A percentile compares a stretch with the other conserved stretches of the same genome.
These are phyloP conservation scores for Sebastes baramenuke DNA, from an alignment of 2,797 vertebrate species.

Conservation along the genomic window DNA sequence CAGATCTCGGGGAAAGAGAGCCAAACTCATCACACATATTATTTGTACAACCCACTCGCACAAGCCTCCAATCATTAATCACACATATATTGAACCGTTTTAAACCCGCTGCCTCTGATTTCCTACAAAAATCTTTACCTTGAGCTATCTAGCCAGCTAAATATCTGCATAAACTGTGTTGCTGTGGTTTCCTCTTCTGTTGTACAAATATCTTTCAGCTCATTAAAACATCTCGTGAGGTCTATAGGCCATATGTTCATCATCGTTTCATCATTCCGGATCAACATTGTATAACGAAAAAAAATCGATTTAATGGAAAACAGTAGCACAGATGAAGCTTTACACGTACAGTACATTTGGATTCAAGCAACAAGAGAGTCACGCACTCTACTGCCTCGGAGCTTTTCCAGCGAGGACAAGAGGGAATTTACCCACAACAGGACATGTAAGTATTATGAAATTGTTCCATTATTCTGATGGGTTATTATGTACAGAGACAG, in stretches of 20 bases:
- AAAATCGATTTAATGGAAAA: not conserved
- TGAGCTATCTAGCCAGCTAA: not conserved
- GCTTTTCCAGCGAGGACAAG: not conserved
- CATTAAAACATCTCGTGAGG: not conserved
- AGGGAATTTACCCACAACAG: constrained; percentile 12
- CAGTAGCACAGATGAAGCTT: not conserved
- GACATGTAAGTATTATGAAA: constrained; percentile 30
- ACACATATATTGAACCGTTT: not conserved
- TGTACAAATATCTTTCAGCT: not conserved
- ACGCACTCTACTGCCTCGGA: not conserved
- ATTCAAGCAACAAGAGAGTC: not conserved
- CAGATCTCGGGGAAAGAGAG: not conserved
- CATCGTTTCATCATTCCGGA: not conserved
- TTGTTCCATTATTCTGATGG: constrained; percentile 35
- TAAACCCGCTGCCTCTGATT: not conserved
- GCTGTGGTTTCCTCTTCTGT: not conserved
- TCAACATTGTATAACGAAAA: not conserved
- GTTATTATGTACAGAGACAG: constrained; percentile 31
- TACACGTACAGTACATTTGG: constrained; percentile 2
- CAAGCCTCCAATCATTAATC: not conserved
- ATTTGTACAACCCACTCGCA: not conserved
- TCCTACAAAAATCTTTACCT: not conserved
- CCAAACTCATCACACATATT: not conserved
- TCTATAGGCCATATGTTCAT: not conserved
- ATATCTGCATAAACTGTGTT: not conserved